These are phyloP conservation scores for Volucella inanis DNA, from an alignment of 2,888 invertebrate genomes.

Conservation along the genomic window DNA sequence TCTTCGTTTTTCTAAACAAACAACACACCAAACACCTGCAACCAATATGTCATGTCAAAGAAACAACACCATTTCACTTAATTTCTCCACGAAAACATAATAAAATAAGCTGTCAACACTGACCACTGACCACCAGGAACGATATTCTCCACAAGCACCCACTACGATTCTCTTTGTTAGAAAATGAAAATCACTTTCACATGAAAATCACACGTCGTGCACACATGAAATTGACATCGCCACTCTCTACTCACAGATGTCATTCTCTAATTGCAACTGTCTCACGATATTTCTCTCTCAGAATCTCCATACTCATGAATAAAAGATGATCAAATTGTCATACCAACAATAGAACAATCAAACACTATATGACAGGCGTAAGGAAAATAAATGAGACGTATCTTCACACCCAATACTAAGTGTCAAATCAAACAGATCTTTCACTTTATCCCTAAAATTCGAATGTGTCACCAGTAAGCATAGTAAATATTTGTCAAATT, in stretches of 20 bases:
- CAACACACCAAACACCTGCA: no score
- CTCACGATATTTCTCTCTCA: conserved; percentile 3
- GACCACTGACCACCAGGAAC: not conserved
- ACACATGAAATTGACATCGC: conserved; percentile 38
- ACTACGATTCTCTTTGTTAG: conserved; percentile 28
- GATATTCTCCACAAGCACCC: conserved; percentile 18
- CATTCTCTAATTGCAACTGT: conserved; percentile 11
- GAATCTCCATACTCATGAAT: conserved; percentile 55
- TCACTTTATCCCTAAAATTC: conserved; percentile 38
- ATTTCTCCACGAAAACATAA: not conserved
- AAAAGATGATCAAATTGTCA: conserved; percentile 54
- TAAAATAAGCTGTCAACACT: conserved; percentile 19
- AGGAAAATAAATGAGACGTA: conserved; percentile 1
- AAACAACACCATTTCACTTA: conserved; percentile 11
- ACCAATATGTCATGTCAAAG: not conserved
- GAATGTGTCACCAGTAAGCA: conserved; percentile 58
- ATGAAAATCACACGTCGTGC: not conserved
- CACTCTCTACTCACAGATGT: conserved; percentile 26
- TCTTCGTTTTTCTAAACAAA: no score
- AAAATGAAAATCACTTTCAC: conserved; percentile 60
- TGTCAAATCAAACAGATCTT: conserved; percentile 66
- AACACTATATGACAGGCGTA: conserved; percentile 10
- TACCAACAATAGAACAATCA: conserved; percentile 39
- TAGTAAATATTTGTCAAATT: conserved; percentile 65
- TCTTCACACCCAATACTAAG: conserved; percentile 20